Percentiles rank a stretch among this genome's conserved stretches.
Evolutionary conservation across 2,888 invertebrate species (phyloP).

Genomic region (Caenorhabditis becei): DNA sequence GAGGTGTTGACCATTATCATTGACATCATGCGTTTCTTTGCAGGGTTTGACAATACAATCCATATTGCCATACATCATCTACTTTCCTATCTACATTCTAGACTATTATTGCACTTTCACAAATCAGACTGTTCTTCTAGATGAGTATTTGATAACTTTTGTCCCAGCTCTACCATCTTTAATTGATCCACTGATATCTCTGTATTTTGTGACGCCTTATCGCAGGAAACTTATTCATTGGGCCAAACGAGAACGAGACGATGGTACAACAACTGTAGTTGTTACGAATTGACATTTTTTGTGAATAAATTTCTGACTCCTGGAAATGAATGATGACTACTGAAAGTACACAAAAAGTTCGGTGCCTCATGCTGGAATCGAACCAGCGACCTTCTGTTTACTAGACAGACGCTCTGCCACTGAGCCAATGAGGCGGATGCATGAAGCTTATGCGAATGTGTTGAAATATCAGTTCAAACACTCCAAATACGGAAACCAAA

Average conservation of each 20-base stretch:
- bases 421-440: constrained; percentile 79
- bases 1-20: not conserved
- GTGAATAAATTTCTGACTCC: too few relatives aligned
- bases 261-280: not conserved
- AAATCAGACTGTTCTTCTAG: not conserved
- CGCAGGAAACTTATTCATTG: constrained; percentile 8
- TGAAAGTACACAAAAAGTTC: too few relatives aligned
- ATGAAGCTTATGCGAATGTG: not conserved
- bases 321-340: too few relatives aligned
- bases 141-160: constrained; percentile 11
- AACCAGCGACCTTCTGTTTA: constrained; percentile 81
- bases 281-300: constrained; percentile 14
- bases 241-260: constrained; percentile 6
- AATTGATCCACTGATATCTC: constrained; percentile 1
- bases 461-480: too few relatives aligned
- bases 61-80: constrained; percentile 12
- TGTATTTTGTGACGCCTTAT: constrained; percentile 26
- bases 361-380: constrained; percentile 80
- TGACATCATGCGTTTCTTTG: not conserved
- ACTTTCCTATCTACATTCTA: constrained; percentile 8
- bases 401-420: constrained; percentile 81
- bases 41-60: constrained; percentile 17
- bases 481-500: too few relatives aligned
- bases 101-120: constrained; percentile 22
- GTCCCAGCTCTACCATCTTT: constrained; percentile 10